Evolutionary conservation across 2,888 invertebrate genomes (phyloP).

Genomic region (Caenorhabditis afra): DNA sequence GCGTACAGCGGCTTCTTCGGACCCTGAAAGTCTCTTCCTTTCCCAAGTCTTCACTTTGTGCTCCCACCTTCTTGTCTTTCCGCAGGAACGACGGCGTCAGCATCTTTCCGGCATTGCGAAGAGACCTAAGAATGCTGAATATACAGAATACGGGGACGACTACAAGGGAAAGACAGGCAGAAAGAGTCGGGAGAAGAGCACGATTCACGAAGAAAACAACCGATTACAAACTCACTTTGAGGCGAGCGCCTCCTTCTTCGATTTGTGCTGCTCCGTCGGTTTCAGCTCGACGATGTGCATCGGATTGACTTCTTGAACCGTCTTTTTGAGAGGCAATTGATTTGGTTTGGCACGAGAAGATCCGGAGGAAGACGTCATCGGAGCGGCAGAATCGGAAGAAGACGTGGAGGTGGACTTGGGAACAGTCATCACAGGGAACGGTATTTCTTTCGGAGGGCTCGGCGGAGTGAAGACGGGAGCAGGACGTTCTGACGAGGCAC

Average conservation of each 20-base stretch:
- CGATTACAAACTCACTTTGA: slow-evolving; percentile 51
- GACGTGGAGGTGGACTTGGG: slow-evolving; percentile 53
- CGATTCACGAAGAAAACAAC: slow-evolving; percentile 12
- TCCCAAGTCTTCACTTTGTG: neutral
- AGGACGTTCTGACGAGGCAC: slow-evolving; percentile 22
- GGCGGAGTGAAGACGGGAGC: slow-evolving; percentile 61
- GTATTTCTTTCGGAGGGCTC: slow-evolving; percentile 55
- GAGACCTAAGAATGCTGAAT: slow-evolving; percentile 66
- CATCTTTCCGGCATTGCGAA: slow-evolving; percentile 64
- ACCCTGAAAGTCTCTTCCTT: slow-evolving; percentile 18
- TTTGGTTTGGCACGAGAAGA: slow-evolving; percentile 40
- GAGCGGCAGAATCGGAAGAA: slow-evolving; percentile 38
- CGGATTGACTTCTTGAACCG: slow-evolving; percentile 35
- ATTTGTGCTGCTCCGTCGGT: slow-evolving; percentile 33
- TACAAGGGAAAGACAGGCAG: slow-evolving; percentile 42
- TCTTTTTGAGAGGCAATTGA: slow-evolving; percentile 53
- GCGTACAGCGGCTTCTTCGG: slow-evolving; percentile 49
- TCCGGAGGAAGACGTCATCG: slow-evolving; percentile 28
- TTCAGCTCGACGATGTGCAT: slow-evolving; percentile 55
- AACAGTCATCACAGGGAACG: slow-evolving; percentile 40
- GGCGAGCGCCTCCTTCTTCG: slow-evolving; percentile 48
- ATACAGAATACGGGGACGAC: slow-evolving; percentile 49
- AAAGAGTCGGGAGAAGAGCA: slow-evolving; percentile 23
- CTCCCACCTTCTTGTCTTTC: slow-evolving; percentile 53
- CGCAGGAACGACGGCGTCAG: slow-evolving; percentile 63